Conservation (phyloP, 1,140 invertebrate genomes). For the Papilio aristodemus region DNA sequence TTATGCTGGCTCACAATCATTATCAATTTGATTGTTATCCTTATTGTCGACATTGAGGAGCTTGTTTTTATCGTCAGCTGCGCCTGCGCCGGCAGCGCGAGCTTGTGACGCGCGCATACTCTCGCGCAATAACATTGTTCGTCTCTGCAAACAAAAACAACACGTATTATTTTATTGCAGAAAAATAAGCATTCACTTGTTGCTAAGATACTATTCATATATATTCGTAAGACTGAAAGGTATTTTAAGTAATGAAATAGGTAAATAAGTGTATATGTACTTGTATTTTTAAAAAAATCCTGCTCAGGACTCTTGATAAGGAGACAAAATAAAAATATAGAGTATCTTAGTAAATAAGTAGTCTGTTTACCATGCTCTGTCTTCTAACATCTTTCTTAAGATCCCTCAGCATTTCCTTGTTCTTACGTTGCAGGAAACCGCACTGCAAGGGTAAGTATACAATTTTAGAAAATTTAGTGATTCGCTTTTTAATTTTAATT, state of each 20-base stretch:
- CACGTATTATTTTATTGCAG: not conserved
- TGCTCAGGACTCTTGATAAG: not conserved
- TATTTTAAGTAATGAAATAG: not conserved
- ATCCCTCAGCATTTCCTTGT: conserved; percentile 40
- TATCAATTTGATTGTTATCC: not conserved
- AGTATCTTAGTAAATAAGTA: not conserved
- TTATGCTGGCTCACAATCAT: not conserved
- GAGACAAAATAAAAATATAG: not conserved
- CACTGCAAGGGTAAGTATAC: conserved; percentile 35
- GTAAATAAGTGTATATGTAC: no score
- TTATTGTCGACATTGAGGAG: not conserved
- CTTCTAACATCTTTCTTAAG: conserved; percentile 39
- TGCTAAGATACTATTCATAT: not conserved
- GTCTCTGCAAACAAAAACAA: conserved; percentile 17
- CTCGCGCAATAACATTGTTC: conserved; percentile 26
- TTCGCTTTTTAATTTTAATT: conserved; percentile 8
- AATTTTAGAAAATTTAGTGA: not conserved
- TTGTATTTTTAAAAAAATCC: no score
- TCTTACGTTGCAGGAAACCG: conserved; percentile 47
- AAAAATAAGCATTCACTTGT: not conserved
- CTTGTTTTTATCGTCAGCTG: not conserved
- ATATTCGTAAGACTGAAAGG: not conserved
- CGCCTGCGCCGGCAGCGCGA: not conserved
- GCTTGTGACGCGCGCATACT: not conserved
- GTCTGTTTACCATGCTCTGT: conserved; percentile 40